Evolutionary conservation across 1,140 invertebrate genomes (phyloP).

Genomic region (Brachionus rubens): DNA sequence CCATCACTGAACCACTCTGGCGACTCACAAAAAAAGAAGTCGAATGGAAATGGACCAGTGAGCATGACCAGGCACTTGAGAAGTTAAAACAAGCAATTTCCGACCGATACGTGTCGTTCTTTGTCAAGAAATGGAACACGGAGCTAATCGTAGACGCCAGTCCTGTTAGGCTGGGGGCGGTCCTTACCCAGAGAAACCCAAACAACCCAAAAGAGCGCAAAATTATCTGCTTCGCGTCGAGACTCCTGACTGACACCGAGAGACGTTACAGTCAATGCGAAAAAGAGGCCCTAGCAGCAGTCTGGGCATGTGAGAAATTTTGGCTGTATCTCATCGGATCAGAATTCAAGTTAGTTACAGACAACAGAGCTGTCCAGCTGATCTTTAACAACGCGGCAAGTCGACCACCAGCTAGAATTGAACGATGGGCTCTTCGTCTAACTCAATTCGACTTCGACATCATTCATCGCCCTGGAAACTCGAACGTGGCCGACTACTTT

Average conservation of each 20-base stretch:
- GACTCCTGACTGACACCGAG: conserved; percentile 48
- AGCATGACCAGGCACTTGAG: conserved; percentile 43
- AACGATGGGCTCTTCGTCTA: not conserved
- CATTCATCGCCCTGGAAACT: no score
- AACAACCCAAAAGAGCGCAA: conserved; percentile 46
- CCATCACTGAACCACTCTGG: no score
- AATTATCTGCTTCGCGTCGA: conserved; percentile 50
- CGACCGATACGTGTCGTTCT: not conserved
- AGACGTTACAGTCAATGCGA: conserved; percentile 51
- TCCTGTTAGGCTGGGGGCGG: no score
- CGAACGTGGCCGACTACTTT: no score
- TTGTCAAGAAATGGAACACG: not conserved
- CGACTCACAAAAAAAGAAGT: no score
- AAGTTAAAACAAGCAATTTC: not conserved
- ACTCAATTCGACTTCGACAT: no score
- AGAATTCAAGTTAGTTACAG: conserved; percentile 6
- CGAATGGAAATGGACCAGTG: conserved; percentile 48
- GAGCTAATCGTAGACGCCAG: no score
- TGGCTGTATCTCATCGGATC: conserved; percentile 13
- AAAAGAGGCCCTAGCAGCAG: conserved; percentile 49
- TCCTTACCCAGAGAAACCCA: no score
- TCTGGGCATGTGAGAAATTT: conserved; percentile 10
- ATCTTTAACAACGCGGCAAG: not conserved
- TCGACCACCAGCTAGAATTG: not conserved
- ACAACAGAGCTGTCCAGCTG: not conserved